Evolutionary conservation across 2,113 vertebrate genomes (phyloP), one percentile per base, ranked within the genome.

Genomic region (Dasypus novemcinctus): DNA sequence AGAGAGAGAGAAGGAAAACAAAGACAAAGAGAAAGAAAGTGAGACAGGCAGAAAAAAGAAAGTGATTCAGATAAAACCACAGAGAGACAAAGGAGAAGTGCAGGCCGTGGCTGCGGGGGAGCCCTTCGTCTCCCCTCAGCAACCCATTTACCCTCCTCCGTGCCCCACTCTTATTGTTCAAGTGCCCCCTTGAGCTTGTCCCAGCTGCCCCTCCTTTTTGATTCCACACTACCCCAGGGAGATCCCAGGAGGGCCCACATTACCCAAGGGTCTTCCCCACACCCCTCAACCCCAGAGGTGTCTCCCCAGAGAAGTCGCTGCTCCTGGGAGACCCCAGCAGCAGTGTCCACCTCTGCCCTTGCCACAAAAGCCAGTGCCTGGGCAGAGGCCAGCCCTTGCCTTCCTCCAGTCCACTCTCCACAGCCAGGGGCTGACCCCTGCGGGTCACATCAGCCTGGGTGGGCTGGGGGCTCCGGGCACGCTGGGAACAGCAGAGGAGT

Each of bases 61-160:
- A n/a, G 27, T 6, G 52, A 14, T 18, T 2, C 14, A 52, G 36
- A 14, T 0, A 6, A 43, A 68, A 17, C 49, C 1, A 4, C 1
- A 7, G 52, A 25, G n/a, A 4, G 3, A 23, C 11, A 3, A 21
- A 72, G 38, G 38, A 5, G 20, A 3, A 17, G 7, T 2, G 6
- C 43, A 15, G 72, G n/a, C 80, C 0, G 7, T 27, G 20, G 46
- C 29, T 2, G 27, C 7, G 31, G 11, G 33, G 14, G 4, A 12
- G 72, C 17, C 0, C 21, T 59, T 43, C 29, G 0, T 10, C 54
- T 63, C 36, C 92, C 43, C 79, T 25, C 4, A 43, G 38, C 5
- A 0, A 5, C 4, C 3, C 17, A 2, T 5, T 2, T 2, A 0
- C 46, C 31, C n/a, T 41, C 25, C 15, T 38, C 43, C 6, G 31